Evolutionary conservation across 2,888 invertebrate genomes (phyloP), one percentile per base, ranked within the genome.

Genomic region (Hemithea aestivaria): DNA sequence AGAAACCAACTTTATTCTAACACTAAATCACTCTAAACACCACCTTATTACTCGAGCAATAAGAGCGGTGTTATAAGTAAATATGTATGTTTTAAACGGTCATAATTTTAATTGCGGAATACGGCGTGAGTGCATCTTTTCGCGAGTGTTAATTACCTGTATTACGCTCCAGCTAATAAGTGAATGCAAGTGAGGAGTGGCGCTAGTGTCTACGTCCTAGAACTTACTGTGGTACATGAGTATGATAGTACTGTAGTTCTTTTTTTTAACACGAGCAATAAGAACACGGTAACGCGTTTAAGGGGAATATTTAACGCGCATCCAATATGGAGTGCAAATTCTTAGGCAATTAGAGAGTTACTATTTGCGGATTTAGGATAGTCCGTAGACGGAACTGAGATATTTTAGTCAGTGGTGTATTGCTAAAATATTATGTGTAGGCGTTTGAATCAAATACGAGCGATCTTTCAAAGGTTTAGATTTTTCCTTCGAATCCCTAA

Each of bases 121-220:
- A 66, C 62, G 55, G 59, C 65, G 57, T 60, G 58, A 56, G 59
- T 62, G 63, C 70, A 62, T 57, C 62, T 53, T 52, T 61, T 68
- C 72, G 57, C 72, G 78, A 65, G 83, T 82, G 83, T 73, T 84
- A 84, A 83, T 81, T 79, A 71, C 62, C 63, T 61, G 65, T 58
- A 65, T 67, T 16, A n/a, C n/a, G n/a, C n/a, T n/a, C n/a, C n/a
- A n/a, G n/a, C n/a, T n/a, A n/a, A n/a, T n/a, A n/a, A n/a, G n/a
- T n/a, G n/a, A n/a, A n/a, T n/a, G n/a, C n/a, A n/a, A n/a, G n/a
- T n/a, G n/a, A n/a, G n/a, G n/a, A n/a, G n/a, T n/a, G n/a, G n/a
- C n/a, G n/a, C n/a, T n/a, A n/a, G n/a, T n/a, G n/a, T n/a, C n/a
- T n/a, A n/a, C n/a, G n/a, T n/a, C n/a, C n/a, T n/a, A n/a, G n/a